Conservation (phyloP, 2,113 vertebrate genomes). For the Dicerorhinus sumatrensis region DNA sequence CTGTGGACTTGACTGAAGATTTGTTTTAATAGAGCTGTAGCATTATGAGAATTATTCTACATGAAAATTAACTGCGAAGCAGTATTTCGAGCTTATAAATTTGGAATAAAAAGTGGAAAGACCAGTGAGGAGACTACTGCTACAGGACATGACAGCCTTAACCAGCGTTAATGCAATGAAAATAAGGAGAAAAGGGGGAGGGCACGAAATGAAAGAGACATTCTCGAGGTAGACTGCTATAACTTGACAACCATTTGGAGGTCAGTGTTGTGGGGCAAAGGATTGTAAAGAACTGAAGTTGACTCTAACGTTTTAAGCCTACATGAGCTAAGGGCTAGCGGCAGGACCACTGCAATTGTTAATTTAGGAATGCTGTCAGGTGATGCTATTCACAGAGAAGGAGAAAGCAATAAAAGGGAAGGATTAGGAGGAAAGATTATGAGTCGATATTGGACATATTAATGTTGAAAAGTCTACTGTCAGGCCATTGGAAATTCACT, state of each 20-base stretch:
- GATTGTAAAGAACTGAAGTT: not conserved
- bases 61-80: not conserved
- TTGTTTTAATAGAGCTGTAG: not conserved
- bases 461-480: not conserved
- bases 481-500: not conserved
- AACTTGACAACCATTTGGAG: not conserved
- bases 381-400: not conserved
- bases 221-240: not conserved
- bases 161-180: not conserved
- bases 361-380: not conserved
- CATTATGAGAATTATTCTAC: not conserved
- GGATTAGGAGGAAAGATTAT: not conserved
- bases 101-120: not conserved
- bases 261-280: not conserved
- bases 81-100: not conserved
- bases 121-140: not conserved
- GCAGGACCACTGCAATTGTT: not conserved
- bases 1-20: not conserved
- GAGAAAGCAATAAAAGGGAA: not conserved
- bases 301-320: not conserved
- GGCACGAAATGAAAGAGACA: not conserved
- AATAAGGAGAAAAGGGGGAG: not conserved
- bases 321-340: not conserved
- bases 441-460: not conserved
- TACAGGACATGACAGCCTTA: not conserved